These are phyloP conservation scores for Mirza zaza DNA, from an alignment of 2,113 vertebrate species.

Conservation along the genomic window DNA sequence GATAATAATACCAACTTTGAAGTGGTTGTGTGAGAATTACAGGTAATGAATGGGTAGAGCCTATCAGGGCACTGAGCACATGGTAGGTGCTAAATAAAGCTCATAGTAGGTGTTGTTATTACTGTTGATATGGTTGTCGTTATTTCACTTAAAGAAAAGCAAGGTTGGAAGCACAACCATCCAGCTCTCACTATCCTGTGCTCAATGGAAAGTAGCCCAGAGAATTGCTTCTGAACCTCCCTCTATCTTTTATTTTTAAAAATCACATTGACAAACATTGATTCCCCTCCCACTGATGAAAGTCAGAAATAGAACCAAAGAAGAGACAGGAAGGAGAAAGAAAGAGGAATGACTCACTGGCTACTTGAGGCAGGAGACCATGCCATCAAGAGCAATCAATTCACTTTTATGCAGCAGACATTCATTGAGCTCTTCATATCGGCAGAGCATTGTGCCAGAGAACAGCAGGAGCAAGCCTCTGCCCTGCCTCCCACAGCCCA, in stretches of 20 bases:
- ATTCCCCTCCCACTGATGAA: conserved; percentile 65
- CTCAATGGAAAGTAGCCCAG: conserved; percentile 29
- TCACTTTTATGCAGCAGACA: conserved; percentile 14
- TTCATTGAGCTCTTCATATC: conserved; percentile 35
- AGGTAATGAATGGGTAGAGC: not conserved
- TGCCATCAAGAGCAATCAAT: conserved; percentile 61
- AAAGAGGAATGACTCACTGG: conserved; percentile 67
- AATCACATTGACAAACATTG: conserved; percentile 67
- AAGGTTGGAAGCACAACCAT: not conserved
- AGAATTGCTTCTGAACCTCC: conserved; percentile 24
- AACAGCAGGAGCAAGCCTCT: not conserved
- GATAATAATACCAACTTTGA: not conserved
- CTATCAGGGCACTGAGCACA: not conserved
- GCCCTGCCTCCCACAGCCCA: not conserved
- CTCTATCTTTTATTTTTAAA: conserved; percentile 71
- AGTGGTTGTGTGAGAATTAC: not conserved
- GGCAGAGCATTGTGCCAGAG: not conserved
- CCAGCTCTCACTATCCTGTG: not conserved
- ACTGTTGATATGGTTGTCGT: not conserved
- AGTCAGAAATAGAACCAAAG: conserved; percentile 76
- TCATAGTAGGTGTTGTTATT: not conserved
- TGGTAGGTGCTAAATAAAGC: not conserved
- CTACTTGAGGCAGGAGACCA: conserved; percentile 59
- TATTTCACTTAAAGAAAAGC: conserved; percentile 34
- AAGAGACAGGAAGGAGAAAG: conserved; percentile 63